Conservation (phyloP, 2,797 vertebrate genomes). For the Poeciliopsis paucimaculata region DNA sequence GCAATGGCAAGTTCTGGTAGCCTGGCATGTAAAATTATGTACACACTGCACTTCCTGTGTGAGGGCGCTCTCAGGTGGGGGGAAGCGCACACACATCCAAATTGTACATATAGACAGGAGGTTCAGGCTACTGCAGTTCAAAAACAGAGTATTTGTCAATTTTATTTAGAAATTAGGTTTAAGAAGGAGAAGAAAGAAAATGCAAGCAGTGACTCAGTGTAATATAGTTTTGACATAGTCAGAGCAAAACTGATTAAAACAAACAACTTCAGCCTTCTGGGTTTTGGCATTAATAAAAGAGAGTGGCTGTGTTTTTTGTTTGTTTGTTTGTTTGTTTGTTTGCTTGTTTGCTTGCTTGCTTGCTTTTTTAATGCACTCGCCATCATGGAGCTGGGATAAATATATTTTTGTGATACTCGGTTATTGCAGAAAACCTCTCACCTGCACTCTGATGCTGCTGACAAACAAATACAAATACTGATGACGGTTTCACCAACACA, state of each 20-base stretch:
- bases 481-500: background rate
- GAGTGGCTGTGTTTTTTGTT: no score
- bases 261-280: background rate
- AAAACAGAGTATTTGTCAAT: background rate
- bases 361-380: background rate
- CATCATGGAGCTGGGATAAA: no score
- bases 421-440: background rate
- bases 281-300: background rate
- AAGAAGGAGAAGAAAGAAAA: background rate
- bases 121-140: background rate
- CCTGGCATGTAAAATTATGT: background rate
- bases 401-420: background rate
- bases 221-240: background rate
- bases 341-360: background rate
- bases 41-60: background rate
- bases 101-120: background rate
- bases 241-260: background rate
- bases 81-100: background rate
- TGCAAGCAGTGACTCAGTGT: background rate
- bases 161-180: background rate
- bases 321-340: no score
- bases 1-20: background rate
- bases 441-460: background rate
- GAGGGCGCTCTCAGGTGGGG: background rate
- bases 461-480: background rate